Evolutionary conservation across 2,797 vertebrate species (phyloP).

Genomic region (Phalloptychus januarius): DNA sequence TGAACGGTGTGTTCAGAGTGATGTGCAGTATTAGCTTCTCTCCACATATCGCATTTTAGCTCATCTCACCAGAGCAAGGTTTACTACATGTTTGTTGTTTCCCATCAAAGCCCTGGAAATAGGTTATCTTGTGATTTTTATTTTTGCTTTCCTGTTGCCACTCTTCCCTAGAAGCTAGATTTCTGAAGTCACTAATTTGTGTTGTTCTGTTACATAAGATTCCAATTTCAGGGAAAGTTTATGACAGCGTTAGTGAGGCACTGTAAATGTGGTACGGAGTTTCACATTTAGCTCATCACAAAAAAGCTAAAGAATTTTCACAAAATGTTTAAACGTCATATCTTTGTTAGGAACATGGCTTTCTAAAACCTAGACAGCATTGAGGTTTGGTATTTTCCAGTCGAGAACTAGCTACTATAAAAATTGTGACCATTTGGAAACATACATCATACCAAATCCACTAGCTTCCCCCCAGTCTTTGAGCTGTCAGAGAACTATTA

Average conservation of each 20-base stretch:
- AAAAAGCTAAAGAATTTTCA: neutral
- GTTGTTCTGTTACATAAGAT: neutral
- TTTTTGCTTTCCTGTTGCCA: neutral
- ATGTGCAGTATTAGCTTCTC: neutral
- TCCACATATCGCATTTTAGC: neutral
- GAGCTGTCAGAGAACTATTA: slow-evolving; percentile 50
- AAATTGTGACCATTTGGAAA: slow-evolving; percentile 40
- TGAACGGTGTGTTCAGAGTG: neutral
- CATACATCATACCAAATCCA: slow-evolving; percentile 21
- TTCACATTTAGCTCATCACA: neutral
- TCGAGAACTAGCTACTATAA: neutral
- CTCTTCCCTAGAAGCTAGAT: neutral
- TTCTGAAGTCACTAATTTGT: neutral
- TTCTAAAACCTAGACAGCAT: neutral
- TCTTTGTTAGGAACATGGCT: slow-evolving; percentile 3
- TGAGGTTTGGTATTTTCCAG: neutral
- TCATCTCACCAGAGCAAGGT: neutral
- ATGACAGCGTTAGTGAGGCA: neutral
- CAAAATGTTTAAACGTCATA: neutral
- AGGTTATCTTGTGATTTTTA: neutral
- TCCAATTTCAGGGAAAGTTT: neutral
- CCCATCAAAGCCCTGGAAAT: neutral
- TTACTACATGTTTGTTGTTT: neutral
- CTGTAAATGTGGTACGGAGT: neutral
- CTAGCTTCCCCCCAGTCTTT: slow-evolving; percentile 25